Conservation (phyloP, 2,113 vertebrate genomes). For the Bubo blakistoni region DNA sequence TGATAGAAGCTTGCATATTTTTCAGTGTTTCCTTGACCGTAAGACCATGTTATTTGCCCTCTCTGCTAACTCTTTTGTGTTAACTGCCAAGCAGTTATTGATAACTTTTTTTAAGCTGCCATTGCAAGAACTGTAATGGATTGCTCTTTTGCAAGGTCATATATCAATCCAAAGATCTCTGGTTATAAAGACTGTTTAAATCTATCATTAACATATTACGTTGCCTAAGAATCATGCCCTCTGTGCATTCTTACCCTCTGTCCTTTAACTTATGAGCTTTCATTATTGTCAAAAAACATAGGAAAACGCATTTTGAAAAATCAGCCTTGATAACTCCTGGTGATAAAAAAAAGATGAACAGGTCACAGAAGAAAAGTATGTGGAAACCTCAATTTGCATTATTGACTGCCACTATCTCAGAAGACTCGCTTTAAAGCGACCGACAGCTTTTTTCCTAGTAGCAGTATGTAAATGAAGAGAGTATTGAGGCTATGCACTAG, state of each 20-base stretch:
- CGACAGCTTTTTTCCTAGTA: neutral
- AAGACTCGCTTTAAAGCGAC: neutral
- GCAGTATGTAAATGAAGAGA: neutral
- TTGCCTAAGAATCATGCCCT: neutral
- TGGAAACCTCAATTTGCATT: constrained; percentile 49
- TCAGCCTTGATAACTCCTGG: neutral
- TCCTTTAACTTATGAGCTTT: neutral
- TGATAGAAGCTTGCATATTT: neutral
- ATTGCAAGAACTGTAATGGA: constrained; percentile 10
- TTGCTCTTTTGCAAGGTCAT: constrained; percentile 12
- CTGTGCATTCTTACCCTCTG: neutral
- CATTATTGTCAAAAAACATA: constrained; percentile 5
- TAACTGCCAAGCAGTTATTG: constrained; percentile 32
- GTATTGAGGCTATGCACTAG: neutral
- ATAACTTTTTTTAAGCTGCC: constrained; percentile 25
- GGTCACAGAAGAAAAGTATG: neutral
- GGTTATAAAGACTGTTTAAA: constrained; percentile 15
- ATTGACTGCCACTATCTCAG: neutral
- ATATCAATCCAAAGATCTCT: constrained; percentile 9
- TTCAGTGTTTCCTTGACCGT: neutral
- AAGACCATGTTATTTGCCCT: neutral
- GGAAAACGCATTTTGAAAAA: constrained; percentile 4
- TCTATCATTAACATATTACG: neutral
- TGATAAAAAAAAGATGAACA: constrained; percentile 1
- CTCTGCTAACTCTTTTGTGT: neutral